Evolutionary conservation across 2,113 vertebrate genomes (phyloP), one percentile per base, ranked within the genome.

Genomic region (Irena cyanogastra): DNA sequence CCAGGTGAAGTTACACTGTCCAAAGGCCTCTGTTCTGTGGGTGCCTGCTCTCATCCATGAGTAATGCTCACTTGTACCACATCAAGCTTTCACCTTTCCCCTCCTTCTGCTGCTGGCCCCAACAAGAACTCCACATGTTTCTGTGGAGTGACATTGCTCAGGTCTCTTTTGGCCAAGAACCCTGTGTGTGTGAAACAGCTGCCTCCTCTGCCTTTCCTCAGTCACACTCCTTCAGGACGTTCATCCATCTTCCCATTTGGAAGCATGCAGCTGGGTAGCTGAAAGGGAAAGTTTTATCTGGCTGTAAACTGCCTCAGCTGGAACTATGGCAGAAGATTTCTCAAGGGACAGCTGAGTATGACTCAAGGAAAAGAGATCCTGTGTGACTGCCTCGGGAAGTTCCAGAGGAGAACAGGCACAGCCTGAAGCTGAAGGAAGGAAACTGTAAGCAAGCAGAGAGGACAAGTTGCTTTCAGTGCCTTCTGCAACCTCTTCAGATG

Each of bases 91-190:
- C 44, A 35, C 4, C 0, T 42, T 53, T 20, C 18, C 21, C 37
- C 16, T n/a, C n/a, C n/a, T 31, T 17, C 60, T 64, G 39, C 59
- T 54, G 21, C 22, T 13, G 81, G 33, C 82, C 64, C 42, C 44
- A 27, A 54, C 35, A 53, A 27, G 42, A 47, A 16, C 4, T 7
- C 28, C 23, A 5, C 0, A 0, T 27, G 28, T 42, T 39, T 23
- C 44, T 52, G 13, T 45, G 27, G 5, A 10, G 41, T 65, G 61
- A 16, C 16, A 7, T 1, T 53, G 49, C 59, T 69, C 35, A 35
- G 30, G 33, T 71, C n/a, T 17, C 27, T 41, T 71, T 10, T 24
- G n/a, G 68, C n/a, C 76, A 20, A 33, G 44, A 26, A 16, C n/a
- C 0, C 35, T 19, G 0, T 23, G 4, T 21, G 16, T 30, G 57